A percentile compares a stretch with the other conserved stretches of the same genome.
Conservation (phyloP, 2,888 invertebrate genomes). For the Mystacides longicornis region DNA sequence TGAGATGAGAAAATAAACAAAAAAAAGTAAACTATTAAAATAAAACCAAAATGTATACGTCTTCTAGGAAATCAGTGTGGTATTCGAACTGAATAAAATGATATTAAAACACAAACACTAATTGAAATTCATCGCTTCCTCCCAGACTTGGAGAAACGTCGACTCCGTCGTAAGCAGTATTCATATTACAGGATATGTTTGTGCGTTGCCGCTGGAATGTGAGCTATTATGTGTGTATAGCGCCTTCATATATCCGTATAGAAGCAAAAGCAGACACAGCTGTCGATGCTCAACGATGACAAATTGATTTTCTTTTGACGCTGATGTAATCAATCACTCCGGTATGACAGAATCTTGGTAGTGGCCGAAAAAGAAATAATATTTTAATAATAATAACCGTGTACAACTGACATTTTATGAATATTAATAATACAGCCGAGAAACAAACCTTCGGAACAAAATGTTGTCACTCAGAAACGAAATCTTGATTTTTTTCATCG, state of each 20-base stretch:
- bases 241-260: background rate
- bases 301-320: slow-evolving; percentile 10
- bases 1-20: too few species aligned
- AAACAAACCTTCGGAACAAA: too few species aligned
- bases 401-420: too few species aligned
- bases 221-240: background rate
- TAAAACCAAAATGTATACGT: too few species aligned
- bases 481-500: too few species aligned
- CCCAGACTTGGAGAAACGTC: too few species aligned
- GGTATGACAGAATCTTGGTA: background rate
- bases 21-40: too few species aligned
- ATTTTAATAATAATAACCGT: background rate
- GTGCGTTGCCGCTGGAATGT: background rate
- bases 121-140: background rate
- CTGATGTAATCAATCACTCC: slow-evolving; percentile 3
- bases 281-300: slow-evolving; percentile 4
- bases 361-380: background rate
- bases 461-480: too few species aligned
- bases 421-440: too few species aligned
- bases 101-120: background rate
- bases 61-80: too few species aligned
- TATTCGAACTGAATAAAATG: too few species aligned
- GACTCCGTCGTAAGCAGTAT: background rate
- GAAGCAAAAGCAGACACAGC: background rate
- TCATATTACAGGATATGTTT: background rate